Evolutionary conservation across 2,113 vertebrate genomes (phyloP), one percentile per base, ranked within the genome.

Genomic region (Sturnira hondurensis): DNA sequence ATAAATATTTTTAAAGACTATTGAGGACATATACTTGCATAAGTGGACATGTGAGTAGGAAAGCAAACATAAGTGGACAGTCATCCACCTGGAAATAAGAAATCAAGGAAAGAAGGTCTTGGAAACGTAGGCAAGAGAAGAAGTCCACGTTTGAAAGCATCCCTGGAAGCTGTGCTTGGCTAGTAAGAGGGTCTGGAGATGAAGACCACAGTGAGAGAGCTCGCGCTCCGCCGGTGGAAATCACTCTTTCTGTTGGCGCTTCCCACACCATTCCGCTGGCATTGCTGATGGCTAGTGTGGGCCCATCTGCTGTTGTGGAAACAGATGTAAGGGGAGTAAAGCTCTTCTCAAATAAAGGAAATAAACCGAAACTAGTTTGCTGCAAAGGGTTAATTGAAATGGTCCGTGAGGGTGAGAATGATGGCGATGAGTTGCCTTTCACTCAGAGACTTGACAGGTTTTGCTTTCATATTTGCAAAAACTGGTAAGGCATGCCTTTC

Each of bases 401-500:
- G 3, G 4, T 81, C 12, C n/a, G 12, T 28, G 17, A 38, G 0
- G 26, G 52, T 58, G 28, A 47, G 14, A 24, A 3, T 20, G 6
- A 33, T 24, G 17, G 14, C 13, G 33, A 31, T 2, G 41, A n/a
- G 5, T 4, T 85, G 4, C 10, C 14, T 65, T 73, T 68, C 61
- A 16, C 5, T 63, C 52, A 56, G 4, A 86, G 13, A 10, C 2
- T 61, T 70, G 63, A 50, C 9, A 17, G 13, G 43, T 16, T 87
- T 52, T 73, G 24, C n/a, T 87, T 36, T 73, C 56, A 56, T 16
- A 2, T 41, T 20, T 63, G n/a, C 2, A 68, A 17, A 84, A 47
- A 1, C 19, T 4, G 2, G 1, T 33, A 38, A 33, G 4, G 6
- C 11, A 10, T 50, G 2, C 11, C 22, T n/a, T 31, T 71, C 16